phyloP scores from a whole-genome alignment of 2,113 vertebrate genomes.

The Labeo catla region DNA sequence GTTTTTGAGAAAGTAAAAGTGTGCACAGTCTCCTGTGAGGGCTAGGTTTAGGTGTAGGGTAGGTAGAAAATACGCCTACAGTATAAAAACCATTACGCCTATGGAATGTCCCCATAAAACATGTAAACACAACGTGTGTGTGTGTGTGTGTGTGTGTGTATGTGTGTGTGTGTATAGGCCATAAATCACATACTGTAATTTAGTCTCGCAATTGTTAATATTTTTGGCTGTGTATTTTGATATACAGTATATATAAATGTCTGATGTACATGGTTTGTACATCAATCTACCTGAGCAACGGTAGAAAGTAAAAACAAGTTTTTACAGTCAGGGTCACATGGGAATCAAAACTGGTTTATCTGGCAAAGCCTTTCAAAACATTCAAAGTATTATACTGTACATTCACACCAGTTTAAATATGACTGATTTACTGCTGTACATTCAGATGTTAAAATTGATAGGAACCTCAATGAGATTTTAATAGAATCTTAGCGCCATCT shows the following conservation, averaged over 20 bases:
- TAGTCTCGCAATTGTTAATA: too few species aligned
- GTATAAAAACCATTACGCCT: too few species aligned
- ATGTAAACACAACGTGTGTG: too few species aligned
- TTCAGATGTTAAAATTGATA: neutral
- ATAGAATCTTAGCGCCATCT: neutral
- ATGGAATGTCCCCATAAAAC: too few species aligned
- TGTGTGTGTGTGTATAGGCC: too few species aligned
- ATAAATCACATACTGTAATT: too few species aligned
- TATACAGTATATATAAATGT: neutral
- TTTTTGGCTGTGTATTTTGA: too few species aligned
- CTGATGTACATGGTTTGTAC: neutral
- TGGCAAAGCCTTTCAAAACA: neutral
- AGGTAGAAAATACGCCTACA: too few species aligned
- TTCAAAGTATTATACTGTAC: neutral
- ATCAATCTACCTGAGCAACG: neutral
- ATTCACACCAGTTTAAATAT: neutral
- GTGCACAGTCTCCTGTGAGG: too few species aligned
- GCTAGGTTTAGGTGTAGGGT: too few species aligned
- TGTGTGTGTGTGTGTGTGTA: too few species aligned
- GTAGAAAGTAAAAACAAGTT: neutral
- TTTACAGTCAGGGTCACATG: neutral
- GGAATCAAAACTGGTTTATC: neutral
- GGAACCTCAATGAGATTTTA: neutral
- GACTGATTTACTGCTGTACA: neutral
- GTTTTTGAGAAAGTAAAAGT: too few species aligned